Evolutionary conservation across 2,797 vertebrate genomes (phyloP).

Genomic region (Betta splendens): DNA sequence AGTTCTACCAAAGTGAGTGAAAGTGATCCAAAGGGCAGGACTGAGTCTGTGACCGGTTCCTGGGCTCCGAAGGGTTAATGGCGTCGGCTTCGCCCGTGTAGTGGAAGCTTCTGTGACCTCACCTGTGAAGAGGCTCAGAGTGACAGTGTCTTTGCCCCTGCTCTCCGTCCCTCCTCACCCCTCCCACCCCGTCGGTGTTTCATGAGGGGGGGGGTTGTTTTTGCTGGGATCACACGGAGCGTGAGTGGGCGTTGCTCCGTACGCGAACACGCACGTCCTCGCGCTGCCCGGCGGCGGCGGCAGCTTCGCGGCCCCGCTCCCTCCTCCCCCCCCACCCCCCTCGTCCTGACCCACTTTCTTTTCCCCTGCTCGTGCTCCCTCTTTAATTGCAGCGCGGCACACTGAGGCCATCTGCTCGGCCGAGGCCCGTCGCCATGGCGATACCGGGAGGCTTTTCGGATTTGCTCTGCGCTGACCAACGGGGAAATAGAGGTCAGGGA

Average conservation of each 20-base stretch:
- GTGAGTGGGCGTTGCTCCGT: conserved; percentile 6
- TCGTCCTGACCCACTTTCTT: conserved; percentile 80
- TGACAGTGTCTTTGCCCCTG: conserved; percentile 16
- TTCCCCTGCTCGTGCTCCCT: conserved; percentile 72
- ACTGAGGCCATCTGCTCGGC: conserved; percentile 93
- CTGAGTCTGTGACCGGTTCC: conserved; percentile 20
- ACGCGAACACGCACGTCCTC: conserved; percentile 35
- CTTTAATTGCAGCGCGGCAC: conserved; percentile 86
- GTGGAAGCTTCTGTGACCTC: conserved; percentile 49
- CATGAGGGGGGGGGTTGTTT: conserved; percentile 65
- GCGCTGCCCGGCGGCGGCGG: conserved; percentile 55
- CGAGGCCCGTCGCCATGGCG: conserved; percentile 86
- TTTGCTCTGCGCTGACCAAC: conserved; percentile 82
- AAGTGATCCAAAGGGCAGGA: conserved; percentile 47
- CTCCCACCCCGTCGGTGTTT: conserved; percentile 39
- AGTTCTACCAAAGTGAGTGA: conserved; percentile 28
- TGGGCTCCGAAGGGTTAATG: conserved; percentile 71
- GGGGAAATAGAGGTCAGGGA: conserved; percentile 78
- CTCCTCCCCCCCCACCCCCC: conserved; percentile 44
- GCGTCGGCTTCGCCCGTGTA: conserved; percentile 50
- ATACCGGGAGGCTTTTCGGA: conserved; percentile 91
- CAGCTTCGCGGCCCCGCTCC: conserved; percentile 61
- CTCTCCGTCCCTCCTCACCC: conserved; percentile 23
- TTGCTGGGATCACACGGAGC: conserved; percentile 38
- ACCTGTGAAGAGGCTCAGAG: conserved; percentile 1